These are phyloP conservation scores for Lycaon pictus DNA, from an alignment of 2,113 vertebrate genomes.

Conservation along the genomic window DNA sequence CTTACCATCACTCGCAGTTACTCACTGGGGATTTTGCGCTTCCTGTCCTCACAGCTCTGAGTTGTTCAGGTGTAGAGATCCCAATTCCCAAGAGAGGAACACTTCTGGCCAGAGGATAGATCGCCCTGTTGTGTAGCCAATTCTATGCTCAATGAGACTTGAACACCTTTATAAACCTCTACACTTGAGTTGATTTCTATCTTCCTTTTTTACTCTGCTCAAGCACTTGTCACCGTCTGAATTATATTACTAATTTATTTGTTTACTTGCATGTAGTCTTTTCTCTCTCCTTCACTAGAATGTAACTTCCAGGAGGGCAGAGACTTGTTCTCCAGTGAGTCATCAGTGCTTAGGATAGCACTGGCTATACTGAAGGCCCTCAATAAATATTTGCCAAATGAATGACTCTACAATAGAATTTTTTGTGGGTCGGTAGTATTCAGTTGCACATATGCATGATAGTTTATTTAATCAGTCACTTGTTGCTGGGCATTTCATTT, in stretches of 20 bases:
- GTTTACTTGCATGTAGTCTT: neutral
- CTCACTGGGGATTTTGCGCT: neutral
- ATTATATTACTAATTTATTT: neutral
- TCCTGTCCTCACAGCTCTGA: neutral
- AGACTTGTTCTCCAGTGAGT: neutral
- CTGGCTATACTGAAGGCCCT: neutral
- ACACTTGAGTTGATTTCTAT: neutral
- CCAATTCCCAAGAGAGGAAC: neutral
- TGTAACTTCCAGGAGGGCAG: neutral
- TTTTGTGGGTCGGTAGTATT: neutral
- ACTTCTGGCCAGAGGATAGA: neutral
- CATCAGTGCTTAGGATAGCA: neutral
- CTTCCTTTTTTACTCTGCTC: neutral
- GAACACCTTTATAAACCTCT: neutral
- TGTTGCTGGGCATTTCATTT: neutral
- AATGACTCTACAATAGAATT: neutral
- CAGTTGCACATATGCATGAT: neutral
- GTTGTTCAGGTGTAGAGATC: neutral
- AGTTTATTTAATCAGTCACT: neutral
- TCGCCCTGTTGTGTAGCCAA: neutral
- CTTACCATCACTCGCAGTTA: neutral
- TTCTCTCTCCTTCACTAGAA: neutral
- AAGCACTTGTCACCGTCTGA: neutral
- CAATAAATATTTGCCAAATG: neutral
- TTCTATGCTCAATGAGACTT: neutral